phyloP scores from a whole-genome alignment of 2,888 invertebrate species.

The Drosophila pegasa region DNA sequence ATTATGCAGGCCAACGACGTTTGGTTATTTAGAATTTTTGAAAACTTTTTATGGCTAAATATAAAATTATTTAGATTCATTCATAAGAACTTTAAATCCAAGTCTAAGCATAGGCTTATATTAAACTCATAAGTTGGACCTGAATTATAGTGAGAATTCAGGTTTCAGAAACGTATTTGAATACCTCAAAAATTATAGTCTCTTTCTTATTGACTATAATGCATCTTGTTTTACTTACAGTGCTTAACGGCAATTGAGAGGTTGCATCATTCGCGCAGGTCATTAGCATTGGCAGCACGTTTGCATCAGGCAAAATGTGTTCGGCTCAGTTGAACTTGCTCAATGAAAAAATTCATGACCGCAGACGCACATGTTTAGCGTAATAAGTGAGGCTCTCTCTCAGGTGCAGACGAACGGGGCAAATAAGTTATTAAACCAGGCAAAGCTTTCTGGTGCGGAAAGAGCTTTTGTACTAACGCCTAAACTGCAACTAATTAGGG shows the following conservation, averaged over 20 bases:
- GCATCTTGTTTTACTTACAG: neutral
- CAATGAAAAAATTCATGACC: conserved; percentile 40
- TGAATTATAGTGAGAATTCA: neutral
- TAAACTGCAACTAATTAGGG: conserved; percentile 4
- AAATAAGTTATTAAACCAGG: conserved; percentile 10
- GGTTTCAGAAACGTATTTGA: neutral
- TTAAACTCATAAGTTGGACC: neutral
- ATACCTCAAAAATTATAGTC: neutral
- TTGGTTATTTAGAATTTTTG: no score
- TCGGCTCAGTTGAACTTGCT: conserved; percentile 40
- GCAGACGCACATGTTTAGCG: conserved; percentile 38
- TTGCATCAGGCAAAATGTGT: conserved; percentile 14
- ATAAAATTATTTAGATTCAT: neutral
- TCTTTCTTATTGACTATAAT: no score
- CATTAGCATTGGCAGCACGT: conserved; percentile 45
- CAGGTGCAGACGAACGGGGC: neutral
- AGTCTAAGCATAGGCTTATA: no score
- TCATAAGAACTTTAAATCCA: no score
- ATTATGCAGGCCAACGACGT: no score
- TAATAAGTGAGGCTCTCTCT: conserved; percentile 21
- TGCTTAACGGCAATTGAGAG: conserved; percentile 5
- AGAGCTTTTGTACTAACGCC: conserved; percentile 5
- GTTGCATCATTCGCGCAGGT: conserved; percentile 25
- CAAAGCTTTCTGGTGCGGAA: conserved; percentile 10
- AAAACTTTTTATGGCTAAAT: no score